A percentile compares a stretch with the other conserved stretches of the same genome.
These are phyloP conservation scores for Sparidentex hasta DNA, from an alignment of 2,797 vertebrate species.

Conservation along the genomic window DNA sequence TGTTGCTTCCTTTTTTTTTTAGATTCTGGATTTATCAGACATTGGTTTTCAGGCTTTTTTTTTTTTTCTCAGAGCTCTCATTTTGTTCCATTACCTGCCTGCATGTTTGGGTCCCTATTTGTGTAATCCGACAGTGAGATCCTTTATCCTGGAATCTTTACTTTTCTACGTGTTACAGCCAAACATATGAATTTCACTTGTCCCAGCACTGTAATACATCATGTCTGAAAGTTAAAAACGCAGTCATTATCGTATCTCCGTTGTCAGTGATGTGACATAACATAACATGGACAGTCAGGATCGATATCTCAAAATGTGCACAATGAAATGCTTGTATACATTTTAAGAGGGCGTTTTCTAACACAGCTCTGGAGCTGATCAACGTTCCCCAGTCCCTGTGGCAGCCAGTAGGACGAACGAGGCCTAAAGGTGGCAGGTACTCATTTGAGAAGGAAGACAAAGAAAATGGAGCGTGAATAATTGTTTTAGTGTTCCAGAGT, in stretches of 20 bases:
- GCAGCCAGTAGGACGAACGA: neutral
- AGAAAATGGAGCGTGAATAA: constrained; percentile 13
- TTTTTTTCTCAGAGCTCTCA: too few relatives aligned
- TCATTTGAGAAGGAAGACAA: neutral
- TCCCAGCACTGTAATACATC: neutral
- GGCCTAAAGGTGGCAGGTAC: neutral
- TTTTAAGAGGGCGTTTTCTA: neutral
- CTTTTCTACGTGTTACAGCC: neutral
- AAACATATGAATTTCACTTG: neutral
- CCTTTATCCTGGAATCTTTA: neutral
- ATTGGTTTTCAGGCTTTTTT: too few relatives aligned
- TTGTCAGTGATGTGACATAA: neutral
- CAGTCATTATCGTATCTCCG: neutral
- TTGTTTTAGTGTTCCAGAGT: neutral
- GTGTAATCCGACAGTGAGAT: neutral
- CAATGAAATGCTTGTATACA: neutral
- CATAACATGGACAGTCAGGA: neutral
- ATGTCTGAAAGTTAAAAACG: neutral
- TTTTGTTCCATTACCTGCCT: too few relatives aligned
- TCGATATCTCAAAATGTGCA: neutral
- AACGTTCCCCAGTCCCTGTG: neutral
- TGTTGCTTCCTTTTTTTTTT: too few relatives aligned
- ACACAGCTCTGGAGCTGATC: neutral
- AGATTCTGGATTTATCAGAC: too few relatives aligned
- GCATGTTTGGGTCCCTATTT: too few relatives aligned